Percentiles rank a stretch among this genome's conserved stretches.
These are phyloP conservation scores for Tetramorium parvispinum DNA, from an alignment of 1,140 invertebrate genomes.

Conservation along the genomic window DNA sequence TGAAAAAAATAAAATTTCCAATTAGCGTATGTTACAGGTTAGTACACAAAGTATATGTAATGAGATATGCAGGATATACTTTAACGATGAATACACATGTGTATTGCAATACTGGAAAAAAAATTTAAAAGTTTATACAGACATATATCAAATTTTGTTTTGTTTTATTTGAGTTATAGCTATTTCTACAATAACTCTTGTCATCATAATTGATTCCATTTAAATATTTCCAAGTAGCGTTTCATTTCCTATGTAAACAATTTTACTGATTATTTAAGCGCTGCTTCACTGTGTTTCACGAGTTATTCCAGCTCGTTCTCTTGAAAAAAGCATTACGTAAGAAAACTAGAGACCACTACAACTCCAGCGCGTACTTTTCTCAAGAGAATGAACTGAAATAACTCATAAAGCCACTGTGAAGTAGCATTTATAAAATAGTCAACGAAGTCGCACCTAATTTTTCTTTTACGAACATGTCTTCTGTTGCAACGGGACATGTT, in stretches of 20 bases:
- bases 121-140: neutral
- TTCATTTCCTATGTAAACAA: neutral
- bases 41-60: neutral
- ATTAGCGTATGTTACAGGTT: neutral
- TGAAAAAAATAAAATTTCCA: neutral
- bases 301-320: constrained; percentile 11
- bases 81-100: neutral
- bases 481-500: neutral
- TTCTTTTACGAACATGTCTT: neutral
- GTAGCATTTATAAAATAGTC: constrained; percentile 4
- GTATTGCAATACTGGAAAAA: neutral
- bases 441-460: neutral
- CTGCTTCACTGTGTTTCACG: neutral
- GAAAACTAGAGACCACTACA: neutral
- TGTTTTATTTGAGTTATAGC: neutral
- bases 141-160: neutral
- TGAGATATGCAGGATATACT: neutral
- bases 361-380: neutral
- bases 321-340: constrained; percentile 9
- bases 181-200: constrained; percentile 9
- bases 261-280: constrained; percentile 28
- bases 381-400: constrained; percentile 26
- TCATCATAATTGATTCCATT: neutral
- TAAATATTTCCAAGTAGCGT: neutral
- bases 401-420: neutral